These are phyloP conservation scores for Eristalis tenax DNA, from an alignment of 2,888 invertebrate species.

Conservation along the genomic window DNA sequence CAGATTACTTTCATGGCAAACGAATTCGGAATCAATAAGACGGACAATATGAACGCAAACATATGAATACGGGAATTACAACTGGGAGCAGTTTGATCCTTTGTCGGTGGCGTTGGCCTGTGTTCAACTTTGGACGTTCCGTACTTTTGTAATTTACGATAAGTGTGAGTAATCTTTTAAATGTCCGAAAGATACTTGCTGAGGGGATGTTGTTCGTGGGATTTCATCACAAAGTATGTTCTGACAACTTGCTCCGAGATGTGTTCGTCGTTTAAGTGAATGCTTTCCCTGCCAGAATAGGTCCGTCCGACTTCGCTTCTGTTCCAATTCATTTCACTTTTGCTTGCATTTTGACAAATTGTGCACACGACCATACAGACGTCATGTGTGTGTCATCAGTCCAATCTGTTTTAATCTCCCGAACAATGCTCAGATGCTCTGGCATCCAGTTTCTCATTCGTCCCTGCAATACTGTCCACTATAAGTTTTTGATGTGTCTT, in stretches of 20 bases:
- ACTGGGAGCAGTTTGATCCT: too few relatives aligned
- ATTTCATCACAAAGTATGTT: not conserved
- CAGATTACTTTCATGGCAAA: conserved; percentile 15
- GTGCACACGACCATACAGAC: conserved; percentile 51
- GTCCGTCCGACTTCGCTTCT: not conserved
- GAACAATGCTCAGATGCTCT: conserved; percentile 31
- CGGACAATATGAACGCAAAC: conserved; percentile 16
- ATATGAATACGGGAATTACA: not conserved
- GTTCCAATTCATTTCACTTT: conserved; percentile 53
- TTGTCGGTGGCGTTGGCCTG: not conserved
- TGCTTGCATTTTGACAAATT: conserved; percentile 50
- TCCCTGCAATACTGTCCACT: not conserved
- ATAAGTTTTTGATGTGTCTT: conserved; percentile 45
- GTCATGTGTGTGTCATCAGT: conserved; percentile 50
- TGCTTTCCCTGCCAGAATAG: conserved; percentile 1
- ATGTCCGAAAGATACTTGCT: not conserved
- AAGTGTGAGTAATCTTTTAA: conserved; percentile 13
- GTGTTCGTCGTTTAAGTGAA: not conserved
- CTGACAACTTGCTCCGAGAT: not conserved
- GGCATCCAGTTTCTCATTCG: not conserved
- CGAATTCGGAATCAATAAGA: conserved; percentile 34
- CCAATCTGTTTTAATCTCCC: conserved; percentile 51
- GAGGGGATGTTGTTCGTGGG: not conserved
- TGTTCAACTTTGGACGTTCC: not conserved
- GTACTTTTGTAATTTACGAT: conserved; percentile 35